phyloP scores from a whole-genome alignment of 2,797 vertebrate genomes.

The Sebastes flavidus region DNA sequence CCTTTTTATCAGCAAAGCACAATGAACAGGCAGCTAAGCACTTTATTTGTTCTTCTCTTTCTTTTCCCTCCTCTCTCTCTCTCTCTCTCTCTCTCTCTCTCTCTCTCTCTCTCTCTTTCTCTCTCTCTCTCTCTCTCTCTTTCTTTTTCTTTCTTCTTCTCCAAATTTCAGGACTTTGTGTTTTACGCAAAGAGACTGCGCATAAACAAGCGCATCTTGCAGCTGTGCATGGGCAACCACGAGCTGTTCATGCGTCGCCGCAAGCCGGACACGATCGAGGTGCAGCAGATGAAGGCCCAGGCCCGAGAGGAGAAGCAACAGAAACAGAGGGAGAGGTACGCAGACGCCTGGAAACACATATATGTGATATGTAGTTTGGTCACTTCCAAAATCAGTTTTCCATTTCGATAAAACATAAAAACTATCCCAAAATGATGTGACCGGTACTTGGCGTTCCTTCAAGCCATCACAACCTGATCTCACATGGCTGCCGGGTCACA shows the following conservation, averaged over 20 bases:
- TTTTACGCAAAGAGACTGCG: slow-evolving; percentile 94
- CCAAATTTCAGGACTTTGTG: slow-evolving; percentile 88
- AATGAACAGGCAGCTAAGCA: neutral
- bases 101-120: too few relatives aligned
- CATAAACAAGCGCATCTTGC: slow-evolving; percentile 96
- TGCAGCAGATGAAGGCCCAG: slow-evolving; percentile 99
- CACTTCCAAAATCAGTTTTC: neutral
- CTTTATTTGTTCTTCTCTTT: neutral
- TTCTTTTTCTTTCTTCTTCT: neutral
- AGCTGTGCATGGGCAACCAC: slow-evolving; percentile 98
- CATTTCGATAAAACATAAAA: neutral
- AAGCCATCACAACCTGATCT: too few relatives aligned
- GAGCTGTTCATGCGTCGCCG: slow-evolving; percentile 95
- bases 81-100: too few relatives aligned
- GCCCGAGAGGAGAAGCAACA: slow-evolving; percentile 94
- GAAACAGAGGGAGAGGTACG: slow-evolving; percentile 88
- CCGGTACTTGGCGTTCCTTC: too few relatives aligned
- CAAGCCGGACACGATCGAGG: slow-evolving; percentile 96
- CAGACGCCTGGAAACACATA: neutral
- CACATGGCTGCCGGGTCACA: too few relatives aligned
- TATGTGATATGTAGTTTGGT: neutral
- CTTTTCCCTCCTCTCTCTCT: neutral
- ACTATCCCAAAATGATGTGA: neutral
- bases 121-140: too few relatives aligned
- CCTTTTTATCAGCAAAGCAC: slow-evolving; percentile 5